Evolutionary conservation across 2,113 vertebrate genomes (phyloP).

Genomic region (Axis porcinus): DNA sequence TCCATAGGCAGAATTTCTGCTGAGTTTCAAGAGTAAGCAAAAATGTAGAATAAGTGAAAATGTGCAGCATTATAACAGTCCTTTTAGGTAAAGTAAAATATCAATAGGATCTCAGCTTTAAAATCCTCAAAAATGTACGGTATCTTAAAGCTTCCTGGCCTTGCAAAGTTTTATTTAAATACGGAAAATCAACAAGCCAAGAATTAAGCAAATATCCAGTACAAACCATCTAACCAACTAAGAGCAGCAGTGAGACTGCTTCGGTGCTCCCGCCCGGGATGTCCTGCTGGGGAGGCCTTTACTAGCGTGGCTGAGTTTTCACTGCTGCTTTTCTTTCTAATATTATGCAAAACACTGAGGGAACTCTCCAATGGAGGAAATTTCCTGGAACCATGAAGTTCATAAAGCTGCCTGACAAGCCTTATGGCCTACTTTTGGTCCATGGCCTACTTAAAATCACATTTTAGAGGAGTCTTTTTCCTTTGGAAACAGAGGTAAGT

Average conservation of each 20-base stretch:
- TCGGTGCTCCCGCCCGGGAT: not conserved
- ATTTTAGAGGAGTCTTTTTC: conserved; percentile 31
- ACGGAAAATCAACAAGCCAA: conserved; percentile 8
- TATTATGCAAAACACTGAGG: not conserved
- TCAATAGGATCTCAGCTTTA: not conserved
- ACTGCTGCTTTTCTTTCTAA: not conserved
- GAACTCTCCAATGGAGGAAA: not conserved
- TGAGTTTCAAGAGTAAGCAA: conserved; percentile 35
- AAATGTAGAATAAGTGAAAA: conserved; percentile 31
- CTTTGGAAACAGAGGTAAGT: conserved; percentile 45
- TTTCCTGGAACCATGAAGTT: conserved; percentile 49
- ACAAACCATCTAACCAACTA: not conserved
- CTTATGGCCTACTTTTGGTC: conserved; percentile 41
- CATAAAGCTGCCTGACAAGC: conserved; percentile 26
- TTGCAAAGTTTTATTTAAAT: not conserved
- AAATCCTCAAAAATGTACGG: conserved; percentile 6
- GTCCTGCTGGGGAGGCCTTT: not conserved
- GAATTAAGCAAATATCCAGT: not conserved
- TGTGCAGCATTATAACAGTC: not conserved
- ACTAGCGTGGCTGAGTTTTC: not conserved
- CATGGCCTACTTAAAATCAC: conserved; percentile 50
- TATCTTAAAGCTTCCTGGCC: not conserved
- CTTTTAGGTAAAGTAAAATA: conserved; percentile 31
- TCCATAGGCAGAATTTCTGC: conserved; percentile 5
- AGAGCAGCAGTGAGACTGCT: not conserved